These are phyloP conservation scores for Dendropsophus ebraccatus DNA, from an alignment of 2,113 vertebrate species.

Conservation along the genomic window DNA sequence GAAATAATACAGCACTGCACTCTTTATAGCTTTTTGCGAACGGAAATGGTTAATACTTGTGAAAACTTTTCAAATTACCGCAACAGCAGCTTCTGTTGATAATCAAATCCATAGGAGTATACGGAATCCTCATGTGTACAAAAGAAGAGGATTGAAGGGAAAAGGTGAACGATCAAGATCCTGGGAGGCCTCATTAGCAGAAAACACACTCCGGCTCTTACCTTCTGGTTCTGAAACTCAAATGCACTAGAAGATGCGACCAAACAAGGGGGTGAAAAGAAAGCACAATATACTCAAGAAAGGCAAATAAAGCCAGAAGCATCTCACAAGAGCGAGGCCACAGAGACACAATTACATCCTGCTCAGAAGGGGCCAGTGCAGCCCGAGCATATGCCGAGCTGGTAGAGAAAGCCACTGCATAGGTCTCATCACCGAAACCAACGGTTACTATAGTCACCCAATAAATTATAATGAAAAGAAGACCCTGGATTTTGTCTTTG, in stretches of 20 bases:
- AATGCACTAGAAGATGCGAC: constrained; percentile 58
- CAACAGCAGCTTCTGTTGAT: constrained; percentile 42
- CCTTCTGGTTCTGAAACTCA: constrained; percentile 63
- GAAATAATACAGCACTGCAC: background rate
- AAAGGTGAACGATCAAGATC: constrained; percentile 60
- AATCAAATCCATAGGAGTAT: constrained; percentile 52
- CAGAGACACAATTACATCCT: constrained; percentile 52
- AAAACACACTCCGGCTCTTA: constrained; percentile 69
- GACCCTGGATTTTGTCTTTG: background rate
- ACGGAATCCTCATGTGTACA: constrained; percentile 40
- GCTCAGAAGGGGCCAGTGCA: background rate
- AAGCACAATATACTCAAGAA: constrained; percentile 48
- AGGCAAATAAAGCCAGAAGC: constrained; percentile 38
- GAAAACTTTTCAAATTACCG: constrained; percentile 42
- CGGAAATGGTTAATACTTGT: constrained; percentile 32
- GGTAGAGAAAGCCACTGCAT: constrained; percentile 3
- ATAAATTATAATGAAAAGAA: background rate
- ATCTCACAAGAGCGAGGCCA: constrained; percentile 32
- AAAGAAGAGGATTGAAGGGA: constrained; percentile 53
- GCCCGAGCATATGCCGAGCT: constrained; percentile 44
- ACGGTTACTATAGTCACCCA: background rate
- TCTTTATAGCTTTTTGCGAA: no score
- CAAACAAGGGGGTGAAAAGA: constrained; percentile 21
- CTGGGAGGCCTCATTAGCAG: constrained; percentile 75
- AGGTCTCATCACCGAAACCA: constrained; percentile 11